A percentile compares a stretch with the other conserved stretches of the same genome.
These are phyloP conservation scores for Artibeus jamaicensis DNA, from an alignment of 2,797 vertebrate species.

Conservation along the genomic window DNA sequence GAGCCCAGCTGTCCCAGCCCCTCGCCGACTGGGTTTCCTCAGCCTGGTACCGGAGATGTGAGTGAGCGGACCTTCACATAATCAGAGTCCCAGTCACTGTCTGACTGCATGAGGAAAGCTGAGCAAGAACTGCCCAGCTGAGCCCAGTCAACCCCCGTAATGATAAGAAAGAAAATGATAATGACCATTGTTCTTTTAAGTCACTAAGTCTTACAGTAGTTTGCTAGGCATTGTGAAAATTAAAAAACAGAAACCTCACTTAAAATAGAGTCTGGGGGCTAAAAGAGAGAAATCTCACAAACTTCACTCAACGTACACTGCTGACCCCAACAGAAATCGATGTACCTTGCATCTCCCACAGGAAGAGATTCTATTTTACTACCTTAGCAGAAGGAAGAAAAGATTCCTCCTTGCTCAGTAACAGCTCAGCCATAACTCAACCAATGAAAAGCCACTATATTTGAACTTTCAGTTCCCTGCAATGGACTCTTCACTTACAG, in stretches of 20 bases:
- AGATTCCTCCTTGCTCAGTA: neutral
- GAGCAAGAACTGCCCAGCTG: neutral
- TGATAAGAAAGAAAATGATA: neutral
- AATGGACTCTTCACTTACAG: neutral
- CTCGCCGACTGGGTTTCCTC: neutral
- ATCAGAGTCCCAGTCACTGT: neutral
- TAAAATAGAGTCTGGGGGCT: neutral
- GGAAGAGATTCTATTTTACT: neutral
- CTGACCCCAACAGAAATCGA: neutral
- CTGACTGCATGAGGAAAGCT: neutral
- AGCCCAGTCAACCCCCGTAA: neutral
- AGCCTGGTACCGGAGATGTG: neutral
- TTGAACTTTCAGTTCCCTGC: neutral
- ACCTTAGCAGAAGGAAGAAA: neutral
- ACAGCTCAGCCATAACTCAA: neutral
- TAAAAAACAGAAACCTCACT: neutral
- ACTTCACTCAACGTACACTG: neutral
- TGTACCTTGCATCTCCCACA: neutral
- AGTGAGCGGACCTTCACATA: neutral
- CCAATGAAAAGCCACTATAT: neutral
- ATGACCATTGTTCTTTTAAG: neutral
- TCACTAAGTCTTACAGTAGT: neutral
- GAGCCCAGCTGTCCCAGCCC: neutral
- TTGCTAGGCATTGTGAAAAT: neutral
- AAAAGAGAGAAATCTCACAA: neutral